Evolutionary conservation across 1,140 invertebrate species (phyloP), one percentile per base, ranked within the genome.

Genomic region (Anagrus nilaparvatae): DNA sequence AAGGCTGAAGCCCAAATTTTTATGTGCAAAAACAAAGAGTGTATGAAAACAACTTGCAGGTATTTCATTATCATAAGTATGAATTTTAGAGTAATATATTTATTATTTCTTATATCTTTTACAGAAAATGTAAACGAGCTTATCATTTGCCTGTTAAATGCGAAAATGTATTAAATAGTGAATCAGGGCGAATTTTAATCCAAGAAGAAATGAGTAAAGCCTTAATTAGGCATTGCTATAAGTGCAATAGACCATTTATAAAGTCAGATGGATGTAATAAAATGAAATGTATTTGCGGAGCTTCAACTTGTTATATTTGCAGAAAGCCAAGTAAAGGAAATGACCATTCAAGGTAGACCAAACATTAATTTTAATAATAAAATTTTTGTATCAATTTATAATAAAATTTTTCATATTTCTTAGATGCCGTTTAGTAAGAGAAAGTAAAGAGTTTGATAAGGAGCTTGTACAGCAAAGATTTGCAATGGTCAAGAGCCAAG

Each of bases 191-290:
- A 24, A 70, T 69, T 3, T 74, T 66, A 43, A 68, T 81, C 16
- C 78, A 81, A 56, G 73, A 77, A 46, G 69, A 73, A 52, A 75
- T 81, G 69, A 76, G 76, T 10, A 73, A 78, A 51, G 75, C 76
- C 5, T 58, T 81, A 33, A 53, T 81, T 9, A 71, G 78, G 33
- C 71, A 62, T 31, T 81, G 78, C 56, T 69, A 66, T 16, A 65
- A 56, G 3, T 82, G 79, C 55, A 59, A 67, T 7, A 67, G 62
- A 20, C 58, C 69, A 21, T 79, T 78, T 51, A 63, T 75, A 36
- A 82, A 82, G 55, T 59, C 66, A 25, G 60, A 65, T 34, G 81
- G 80, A 3, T 83, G 80, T 51, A 83, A 83, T 49, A 76, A 76
- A 54, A 82, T 84, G 69, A 73, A 63, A 1, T 84, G 81, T 57